Percentiles rank a stretch among this genome's conserved stretches.
These are phyloP conservation scores for Osmerus mordax DNA, from an alignment of 2,113 vertebrate species.

Conservation along the genomic window DNA sequence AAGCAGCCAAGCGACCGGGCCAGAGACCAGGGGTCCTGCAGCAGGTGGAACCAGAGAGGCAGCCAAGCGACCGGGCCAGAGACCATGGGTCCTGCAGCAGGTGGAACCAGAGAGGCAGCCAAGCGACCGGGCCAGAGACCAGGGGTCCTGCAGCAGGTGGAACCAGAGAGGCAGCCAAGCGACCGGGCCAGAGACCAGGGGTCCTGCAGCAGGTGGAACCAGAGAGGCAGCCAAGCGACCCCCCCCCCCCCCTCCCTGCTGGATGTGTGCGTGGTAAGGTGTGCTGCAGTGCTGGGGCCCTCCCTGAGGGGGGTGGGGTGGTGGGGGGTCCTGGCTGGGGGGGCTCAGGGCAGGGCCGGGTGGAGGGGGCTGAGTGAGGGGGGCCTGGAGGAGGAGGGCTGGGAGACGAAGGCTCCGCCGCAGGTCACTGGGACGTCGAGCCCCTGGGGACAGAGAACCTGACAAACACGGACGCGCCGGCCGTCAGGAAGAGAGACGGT, in stretches of 20 bases:
- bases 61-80: not conserved
- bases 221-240: not conserved
- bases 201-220: slow-evolving; percentile 48
- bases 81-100: slow-evolving; percentile 51
- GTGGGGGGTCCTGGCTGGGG: slow-evolving; percentile 21
- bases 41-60: slow-evolving; percentile 37
- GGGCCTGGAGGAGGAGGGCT: slow-evolving; percentile 4
- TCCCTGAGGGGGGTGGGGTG: slow-evolving; percentile 57
- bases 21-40: slow-evolving; percentile 46
- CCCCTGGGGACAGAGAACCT: slow-evolving; percentile 75
- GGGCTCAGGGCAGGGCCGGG: slow-evolving; percentile 36
- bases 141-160: slow-evolving; percentile 52
- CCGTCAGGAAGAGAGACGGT: not conserved
- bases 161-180: not conserved
- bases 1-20: not conserved
- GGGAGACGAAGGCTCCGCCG: slow-evolving; percentile 17
- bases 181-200: slow-evolving; percentile 39
- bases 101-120: slow-evolving; percentile 19
- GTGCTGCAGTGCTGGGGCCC: slow-evolving; percentile 66
- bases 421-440: slow-evolving; percentile 76
- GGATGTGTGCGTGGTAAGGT: slow-evolving; percentile 38
- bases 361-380: slow-evolving; percentile 10
- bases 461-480: slow-evolving; percentile 12
- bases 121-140: slow-evolving; percentile 27
- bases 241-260: slow-evolving; percentile 40